A percentile compares a stretch with the other conserved stretches of the same genome.
Evolutionary conservation across 2,797 vertebrate species (phyloP).

Genomic region (Fundulus diaphanus): DNA sequence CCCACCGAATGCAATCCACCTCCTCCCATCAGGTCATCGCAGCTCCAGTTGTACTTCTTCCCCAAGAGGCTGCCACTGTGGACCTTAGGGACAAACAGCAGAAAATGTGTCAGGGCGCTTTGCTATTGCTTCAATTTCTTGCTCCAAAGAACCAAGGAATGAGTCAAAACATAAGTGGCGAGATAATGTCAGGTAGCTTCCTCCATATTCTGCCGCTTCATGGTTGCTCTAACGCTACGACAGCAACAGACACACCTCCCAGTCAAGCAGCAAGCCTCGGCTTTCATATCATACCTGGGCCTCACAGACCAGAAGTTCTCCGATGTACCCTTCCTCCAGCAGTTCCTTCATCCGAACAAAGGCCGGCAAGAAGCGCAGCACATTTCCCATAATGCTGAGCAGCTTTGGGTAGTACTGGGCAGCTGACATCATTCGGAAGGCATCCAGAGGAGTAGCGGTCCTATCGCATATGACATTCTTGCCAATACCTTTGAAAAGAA

Average conservation of each 20-base stretch:
- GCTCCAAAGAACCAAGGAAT: neutral
- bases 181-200: neutral
- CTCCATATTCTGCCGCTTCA: neutral
- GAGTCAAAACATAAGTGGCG: neutral
- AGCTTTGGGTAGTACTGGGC: slow-evolving; percentile 99
- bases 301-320: slow-evolving; percentile 95
- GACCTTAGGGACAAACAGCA: slow-evolving; percentile 74
- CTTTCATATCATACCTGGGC: slow-evolving; percentile 80
- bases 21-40: slow-evolving; percentile 97
- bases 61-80: slow-evolving; percentile 95
- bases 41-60: slow-evolving; percentile 99
- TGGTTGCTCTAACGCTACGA: neutral
- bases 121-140: neutral
- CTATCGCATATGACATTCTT: slow-evolving; percentile 99
- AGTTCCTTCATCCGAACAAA: slow-evolving; percentile 98
- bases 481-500: slow-evolving; percentile 86
- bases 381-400: slow-evolving; percentile 99
- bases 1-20: slow-evolving; percentile 97
- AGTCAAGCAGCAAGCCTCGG: neutral
- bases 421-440: slow-evolving; percentile 97
- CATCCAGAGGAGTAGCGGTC: slow-evolving; percentile 94
- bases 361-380: slow-evolving; percentile 94
- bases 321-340: slow-evolving; percentile 93
- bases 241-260: neutral
- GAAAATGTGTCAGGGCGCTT: neutral